phyloP scores from a whole-genome alignment of 2,113 vertebrate species.

The Rostratula benghalensis region DNA sequence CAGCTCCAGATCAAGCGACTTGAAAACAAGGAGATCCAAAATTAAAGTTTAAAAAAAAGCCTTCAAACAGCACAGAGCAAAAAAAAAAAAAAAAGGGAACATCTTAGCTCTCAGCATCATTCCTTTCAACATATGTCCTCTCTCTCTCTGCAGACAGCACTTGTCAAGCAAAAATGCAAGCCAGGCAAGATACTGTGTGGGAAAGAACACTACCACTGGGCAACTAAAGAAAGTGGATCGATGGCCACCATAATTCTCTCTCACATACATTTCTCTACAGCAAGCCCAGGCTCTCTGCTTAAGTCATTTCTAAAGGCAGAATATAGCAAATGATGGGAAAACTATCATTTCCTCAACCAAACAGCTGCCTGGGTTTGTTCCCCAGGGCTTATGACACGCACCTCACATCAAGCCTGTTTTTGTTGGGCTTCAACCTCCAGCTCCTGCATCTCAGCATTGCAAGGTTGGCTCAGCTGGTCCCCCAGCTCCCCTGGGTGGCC shows the following conservation, averaged over 20 bases:
- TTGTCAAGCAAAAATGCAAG: neutral
- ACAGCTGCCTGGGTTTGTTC: neutral
- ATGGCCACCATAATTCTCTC: neutral
- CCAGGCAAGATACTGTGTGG: neutral
- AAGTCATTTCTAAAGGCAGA: neutral
- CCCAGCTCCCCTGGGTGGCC: neutral
- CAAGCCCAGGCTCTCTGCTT: neutral
- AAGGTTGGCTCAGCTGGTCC: fast-evolving
- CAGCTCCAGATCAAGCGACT: neutral
- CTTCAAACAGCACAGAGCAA: neutral
- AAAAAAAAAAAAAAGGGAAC: neutral
- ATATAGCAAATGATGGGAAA: neutral
- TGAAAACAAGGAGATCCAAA: neutral
- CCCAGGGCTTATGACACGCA: neutral
- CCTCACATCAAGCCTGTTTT: neutral
- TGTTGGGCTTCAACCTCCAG: neutral
- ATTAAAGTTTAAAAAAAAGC: neutral
- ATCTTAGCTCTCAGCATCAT: neutral
- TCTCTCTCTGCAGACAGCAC: neutral
- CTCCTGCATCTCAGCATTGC: neutral
- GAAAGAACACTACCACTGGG: neutral
- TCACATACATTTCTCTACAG: neutral
- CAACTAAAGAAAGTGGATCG: neutral
- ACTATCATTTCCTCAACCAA: neutral
- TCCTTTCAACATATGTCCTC: neutral